phyloP scores from a whole-genome alignment of 2,888 invertebrate genomes.

The Nomada lathburiana region DNA sequence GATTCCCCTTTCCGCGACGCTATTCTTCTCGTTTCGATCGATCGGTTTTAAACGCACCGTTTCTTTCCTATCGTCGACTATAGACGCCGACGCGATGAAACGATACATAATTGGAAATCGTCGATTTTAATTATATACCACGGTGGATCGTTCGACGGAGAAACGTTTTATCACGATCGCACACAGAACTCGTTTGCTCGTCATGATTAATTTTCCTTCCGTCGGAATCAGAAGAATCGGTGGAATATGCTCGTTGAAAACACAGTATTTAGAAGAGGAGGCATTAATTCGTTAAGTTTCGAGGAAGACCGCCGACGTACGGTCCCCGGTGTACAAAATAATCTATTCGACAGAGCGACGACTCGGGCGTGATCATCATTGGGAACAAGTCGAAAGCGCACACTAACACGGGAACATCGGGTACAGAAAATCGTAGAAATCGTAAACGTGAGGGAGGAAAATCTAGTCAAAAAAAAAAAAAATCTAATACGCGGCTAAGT shows the following conservation, averaged over 20 bases:
- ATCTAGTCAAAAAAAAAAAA: conserved; percentile 65
- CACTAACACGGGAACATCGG: conserved; percentile 57
- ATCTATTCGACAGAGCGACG: conserved; percentile 17
- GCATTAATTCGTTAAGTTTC: conserved; percentile 20
- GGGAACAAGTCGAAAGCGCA: conserved; percentile 65
- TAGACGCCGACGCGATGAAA: conserved; percentile 7
- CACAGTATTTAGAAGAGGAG: conserved; percentile 21
- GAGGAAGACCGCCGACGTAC: conserved; percentile 1
- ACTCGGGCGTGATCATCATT: conserved; percentile 51
- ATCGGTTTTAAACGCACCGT: conserved; percentile 8
- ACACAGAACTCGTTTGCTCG: conserved; percentile 36
- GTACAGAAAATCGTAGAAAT: conserved; percentile 25
- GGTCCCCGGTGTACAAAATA: conserved; percentile 17
- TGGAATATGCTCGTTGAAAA: conserved; percentile 7
- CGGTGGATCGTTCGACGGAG: conserved; percentile 15
- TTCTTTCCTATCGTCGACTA: background rate
- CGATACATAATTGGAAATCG: background rate
- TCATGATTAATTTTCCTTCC: conserved; percentile 1
- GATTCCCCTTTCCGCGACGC: conserved; percentile 6
- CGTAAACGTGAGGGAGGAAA: conserved; percentile 19
- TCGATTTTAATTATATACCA: conserved; percentile 8
- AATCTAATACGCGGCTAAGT: conserved; percentile 31
- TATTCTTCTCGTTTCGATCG: conserved; percentile 51
- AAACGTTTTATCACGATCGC: conserved; percentile 41
- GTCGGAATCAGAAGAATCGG: background rate